Evolutionary conservation across 2,797 vertebrate genomes (phyloP).

Genomic region (Odontamblyopus lacepedii): DNA sequence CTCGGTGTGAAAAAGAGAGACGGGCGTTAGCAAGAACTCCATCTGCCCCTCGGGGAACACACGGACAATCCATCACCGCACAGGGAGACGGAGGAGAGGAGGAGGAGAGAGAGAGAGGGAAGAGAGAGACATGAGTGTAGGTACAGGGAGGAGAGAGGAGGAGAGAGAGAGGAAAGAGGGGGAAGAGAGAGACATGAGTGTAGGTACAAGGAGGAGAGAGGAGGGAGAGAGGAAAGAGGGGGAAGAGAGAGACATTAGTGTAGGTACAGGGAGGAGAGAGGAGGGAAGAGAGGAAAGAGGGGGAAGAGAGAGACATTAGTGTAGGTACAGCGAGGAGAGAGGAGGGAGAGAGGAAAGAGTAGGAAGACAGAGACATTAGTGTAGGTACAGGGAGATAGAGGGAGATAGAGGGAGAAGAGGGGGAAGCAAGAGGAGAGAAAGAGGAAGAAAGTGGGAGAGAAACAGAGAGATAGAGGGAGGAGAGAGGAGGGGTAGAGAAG

Average conservation of each 20-base stretch:
- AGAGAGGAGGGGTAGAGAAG: neutral
- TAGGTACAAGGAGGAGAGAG: neutral
- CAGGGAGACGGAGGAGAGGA: neutral
- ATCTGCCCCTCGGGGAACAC: neutral
- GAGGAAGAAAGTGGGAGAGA: no score
- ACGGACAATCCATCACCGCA: neutral
- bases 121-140: no score
- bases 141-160: neutral
- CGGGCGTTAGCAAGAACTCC: neutral
- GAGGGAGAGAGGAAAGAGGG: no score
- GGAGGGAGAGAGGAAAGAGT: no score
- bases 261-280: neutral
- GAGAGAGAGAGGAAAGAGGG: neutral
- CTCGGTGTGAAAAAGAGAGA: conserved; percentile 6
- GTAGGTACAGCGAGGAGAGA: no score
- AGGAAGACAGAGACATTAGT: no score
- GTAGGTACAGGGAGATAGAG: no score
- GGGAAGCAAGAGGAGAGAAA: no score
- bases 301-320: neutral
- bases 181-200: neutral
- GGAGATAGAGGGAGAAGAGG: neutral
- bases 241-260: no score
- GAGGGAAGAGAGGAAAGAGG: no score
- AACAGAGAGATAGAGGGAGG: neutral
- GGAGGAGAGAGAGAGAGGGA: neutral